These are phyloP conservation scores for Drosophila aff. DNA, from an alignment of 1,140 invertebrate genomes.

Conservation along the genomic window DNA sequence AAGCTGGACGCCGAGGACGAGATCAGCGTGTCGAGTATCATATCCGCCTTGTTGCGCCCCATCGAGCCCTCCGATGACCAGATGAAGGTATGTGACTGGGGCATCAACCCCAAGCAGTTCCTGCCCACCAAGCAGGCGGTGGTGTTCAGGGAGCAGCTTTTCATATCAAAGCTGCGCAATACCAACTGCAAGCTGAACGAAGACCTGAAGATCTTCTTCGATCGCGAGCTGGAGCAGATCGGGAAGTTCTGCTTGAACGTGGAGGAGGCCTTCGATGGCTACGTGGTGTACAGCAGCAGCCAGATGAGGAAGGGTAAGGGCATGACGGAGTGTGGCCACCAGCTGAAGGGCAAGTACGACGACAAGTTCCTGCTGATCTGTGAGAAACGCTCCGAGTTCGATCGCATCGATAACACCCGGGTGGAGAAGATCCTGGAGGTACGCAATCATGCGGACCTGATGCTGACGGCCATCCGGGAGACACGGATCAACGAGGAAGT, in stretches of 20 bases:
- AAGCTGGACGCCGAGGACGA: constrained; percentile 71
- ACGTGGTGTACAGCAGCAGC: constrained; percentile 75
- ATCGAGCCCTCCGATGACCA: constrained; percentile 63
- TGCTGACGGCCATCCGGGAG: constrained; percentile 66
- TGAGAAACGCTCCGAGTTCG: constrained; percentile 73
- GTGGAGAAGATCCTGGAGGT: constrained; percentile 70
- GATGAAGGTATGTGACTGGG: constrained; percentile 58
- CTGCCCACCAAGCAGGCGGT: constrained; percentile 64
- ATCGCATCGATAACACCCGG: constrained; percentile 67
- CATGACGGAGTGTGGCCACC: constrained; percentile 64
- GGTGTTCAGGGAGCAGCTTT: constrained; percentile 69
- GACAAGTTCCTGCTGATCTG: constrained; percentile 76
- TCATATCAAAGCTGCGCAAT: constrained; percentile 64
- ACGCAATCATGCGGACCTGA: constrained; percentile 63
- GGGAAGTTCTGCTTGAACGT: constrained; percentile 70
- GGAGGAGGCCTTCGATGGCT: constrained; percentile 74
- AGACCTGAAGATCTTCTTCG: constrained; percentile 68
- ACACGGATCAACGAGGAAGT: constrained; percentile 71
- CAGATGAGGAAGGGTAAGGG: constrained; percentile 71
- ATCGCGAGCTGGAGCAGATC: constrained; percentile 72
- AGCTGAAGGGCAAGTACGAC: constrained; percentile 75
- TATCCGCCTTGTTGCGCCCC: constrained; percentile 58
- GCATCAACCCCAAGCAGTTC: constrained; percentile 66
- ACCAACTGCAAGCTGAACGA: constrained; percentile 72
- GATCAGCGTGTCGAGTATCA: constrained; percentile 79